These are phyloP conservation scores for Scaptomyza tumidula DNA, from an alignment of 2,888 invertebrate species.

Conservation along the genomic window DNA sequence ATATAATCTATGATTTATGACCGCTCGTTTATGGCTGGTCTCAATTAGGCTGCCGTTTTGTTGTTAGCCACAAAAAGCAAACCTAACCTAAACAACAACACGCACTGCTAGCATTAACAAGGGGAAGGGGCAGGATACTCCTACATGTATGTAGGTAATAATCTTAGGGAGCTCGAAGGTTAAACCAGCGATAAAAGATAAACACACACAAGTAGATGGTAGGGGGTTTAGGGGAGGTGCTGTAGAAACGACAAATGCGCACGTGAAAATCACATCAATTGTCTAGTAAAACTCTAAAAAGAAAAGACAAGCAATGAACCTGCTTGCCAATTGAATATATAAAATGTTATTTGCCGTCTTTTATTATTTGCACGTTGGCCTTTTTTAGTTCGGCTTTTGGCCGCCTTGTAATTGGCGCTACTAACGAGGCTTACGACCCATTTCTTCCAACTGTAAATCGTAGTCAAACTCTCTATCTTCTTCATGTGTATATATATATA, in stretches of 20 bases:
- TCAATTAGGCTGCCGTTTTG: slow-evolving; percentile 76
- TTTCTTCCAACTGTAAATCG: slow-evolving; percentile 1
- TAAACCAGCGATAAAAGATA: slow-evolving; percentile 75
- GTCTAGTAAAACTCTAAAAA: slow-evolving; percentile 59
- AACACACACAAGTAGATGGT: slow-evolving; percentile 35
- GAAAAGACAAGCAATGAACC: slow-evolving; percentile 22
- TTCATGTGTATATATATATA: slow-evolving; percentile 35
- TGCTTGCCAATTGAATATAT: slow-evolving; percentile 77
- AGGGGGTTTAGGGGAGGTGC: neutral
- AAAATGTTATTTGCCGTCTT: slow-evolving; percentile 77
- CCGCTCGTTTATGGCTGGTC: slow-evolving; percentile 66
- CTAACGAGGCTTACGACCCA: slow-evolving; percentile 55
- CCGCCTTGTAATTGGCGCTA: slow-evolving; percentile 49
- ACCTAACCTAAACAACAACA: slow-evolving; percentile 52
- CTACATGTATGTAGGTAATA: slow-evolving; percentile 35
- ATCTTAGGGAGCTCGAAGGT: slow-evolving; percentile 63
- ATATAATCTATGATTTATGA: slow-evolving; percentile 76
- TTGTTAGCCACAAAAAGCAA: slow-evolving; percentile 64
- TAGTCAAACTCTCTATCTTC: neutral
- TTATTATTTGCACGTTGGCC: slow-evolving; percentile 75
- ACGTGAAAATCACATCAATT: slow-evolving; percentile 82
- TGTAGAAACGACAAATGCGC: slow-evolving; percentile 62
- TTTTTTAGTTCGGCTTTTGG: slow-evolving; percentile 41
- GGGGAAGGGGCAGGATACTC: neutral
- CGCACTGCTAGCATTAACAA: slow-evolving; percentile 71